These are phyloP conservation scores for Stegana nigrithorax DNA, from an alignment of 2,888 invertebrate species.

Conservation along the genomic window DNA sequence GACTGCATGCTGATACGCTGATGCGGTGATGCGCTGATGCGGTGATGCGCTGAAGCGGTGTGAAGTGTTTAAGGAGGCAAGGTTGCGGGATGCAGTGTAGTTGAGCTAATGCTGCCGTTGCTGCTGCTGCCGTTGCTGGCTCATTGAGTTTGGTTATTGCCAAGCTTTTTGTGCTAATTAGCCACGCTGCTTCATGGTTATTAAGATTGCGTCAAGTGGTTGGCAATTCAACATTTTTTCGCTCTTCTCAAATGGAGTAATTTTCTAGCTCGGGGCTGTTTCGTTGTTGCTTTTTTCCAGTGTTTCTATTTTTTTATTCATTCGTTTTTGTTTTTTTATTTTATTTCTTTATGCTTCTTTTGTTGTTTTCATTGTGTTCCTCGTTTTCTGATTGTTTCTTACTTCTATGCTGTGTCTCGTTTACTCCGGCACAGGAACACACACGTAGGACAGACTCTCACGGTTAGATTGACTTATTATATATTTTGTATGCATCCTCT, in stretches of 20 bases:
- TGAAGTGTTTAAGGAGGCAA: no score
- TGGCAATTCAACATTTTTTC: slow-evolving; percentile 22
- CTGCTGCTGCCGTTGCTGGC: slow-evolving; percentile 37
- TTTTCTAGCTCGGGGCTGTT: slow-evolving; percentile 21
- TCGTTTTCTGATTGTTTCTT: neutral
- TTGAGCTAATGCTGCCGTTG: slow-evolving; percentile 7
- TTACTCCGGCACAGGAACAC: no score
- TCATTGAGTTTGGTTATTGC: slow-evolving; percentile 67
- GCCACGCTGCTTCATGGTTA: slow-evolving; percentile 66
- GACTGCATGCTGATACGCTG: neutral
- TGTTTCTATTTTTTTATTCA: no score
- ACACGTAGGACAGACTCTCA: no score
- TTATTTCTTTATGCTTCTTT: slow-evolving; percentile 11
- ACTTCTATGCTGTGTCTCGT: no score
- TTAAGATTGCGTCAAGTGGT: slow-evolving; percentile 66
- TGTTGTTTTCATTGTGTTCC: neutral
- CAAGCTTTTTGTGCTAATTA: slow-evolving; percentile 67
- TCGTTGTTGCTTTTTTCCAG: slow-evolving; percentile 32
- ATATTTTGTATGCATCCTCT: no score
- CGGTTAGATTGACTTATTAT: no score
- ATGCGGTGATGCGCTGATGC: neutral
- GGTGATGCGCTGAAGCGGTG: neutral
- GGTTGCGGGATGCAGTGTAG: slow-evolving; percentile 1
- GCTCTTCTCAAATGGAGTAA: slow-evolving; percentile 30
- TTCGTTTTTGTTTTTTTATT: slow-evolving; percentile 34